These are phyloP conservation scores for Heterodera filipjevi DNA, from an alignment of 2,888 invertebrate genomes.

Conservation along the genomic window DNA sequence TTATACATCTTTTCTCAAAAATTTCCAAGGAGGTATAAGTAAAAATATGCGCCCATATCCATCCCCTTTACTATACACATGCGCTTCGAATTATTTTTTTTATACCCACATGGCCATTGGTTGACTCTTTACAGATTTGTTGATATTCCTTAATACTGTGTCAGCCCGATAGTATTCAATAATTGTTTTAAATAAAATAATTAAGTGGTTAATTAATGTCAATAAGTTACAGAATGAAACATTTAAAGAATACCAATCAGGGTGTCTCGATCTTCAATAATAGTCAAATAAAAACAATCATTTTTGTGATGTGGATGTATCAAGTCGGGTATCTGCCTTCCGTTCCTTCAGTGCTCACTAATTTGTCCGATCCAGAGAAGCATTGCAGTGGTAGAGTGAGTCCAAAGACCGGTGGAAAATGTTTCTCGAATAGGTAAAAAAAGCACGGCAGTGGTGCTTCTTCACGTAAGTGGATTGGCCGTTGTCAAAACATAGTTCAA, in stretches of 20 bases:
- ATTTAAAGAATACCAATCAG: background rate
- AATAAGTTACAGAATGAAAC: background rate
- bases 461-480: background rate
- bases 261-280: background rate
- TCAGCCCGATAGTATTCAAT: slow-evolving; percentile 22
- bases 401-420: background rate
- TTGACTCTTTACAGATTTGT: background rate
- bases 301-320: background rate
- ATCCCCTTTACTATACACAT: background rate
- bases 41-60: background rate
- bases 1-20: background rate
- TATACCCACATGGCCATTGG: background rate
- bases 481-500: background rate
- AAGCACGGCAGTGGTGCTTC: background rate
- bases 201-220: background rate
- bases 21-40: slow-evolving; percentile 1
- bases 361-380: background rate
- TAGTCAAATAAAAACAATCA: background rate
- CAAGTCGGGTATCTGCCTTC: background rate
- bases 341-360: background rate
- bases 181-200: slow-evolving; percentile 2
- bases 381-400: background rate
- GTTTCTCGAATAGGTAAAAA: background rate
- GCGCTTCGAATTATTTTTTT: slow-evolving; percentile 16
- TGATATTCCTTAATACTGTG: background rate